Evolutionary conservation across 1,140 invertebrate species (phyloP).

Genomic region (Ostrea denselamellosa): DNA sequence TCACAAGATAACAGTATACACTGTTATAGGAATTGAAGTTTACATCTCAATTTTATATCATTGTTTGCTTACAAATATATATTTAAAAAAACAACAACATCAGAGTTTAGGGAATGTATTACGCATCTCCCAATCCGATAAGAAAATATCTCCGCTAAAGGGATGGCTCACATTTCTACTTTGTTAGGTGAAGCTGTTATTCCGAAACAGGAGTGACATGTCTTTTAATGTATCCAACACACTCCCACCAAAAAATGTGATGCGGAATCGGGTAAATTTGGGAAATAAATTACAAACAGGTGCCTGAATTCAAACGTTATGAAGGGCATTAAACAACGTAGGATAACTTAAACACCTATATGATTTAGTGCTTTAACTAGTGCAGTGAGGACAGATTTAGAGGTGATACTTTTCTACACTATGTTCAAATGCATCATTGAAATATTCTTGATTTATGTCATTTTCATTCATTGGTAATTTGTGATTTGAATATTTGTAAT

Average conservation of each 20-base stretch:
- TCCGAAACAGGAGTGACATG: not conserved
- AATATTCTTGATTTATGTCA: not conserved
- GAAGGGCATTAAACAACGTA: not conserved
- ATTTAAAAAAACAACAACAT: not conserved
- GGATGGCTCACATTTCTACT: not conserved
- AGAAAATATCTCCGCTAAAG: not conserved
- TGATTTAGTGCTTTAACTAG: not conserved
- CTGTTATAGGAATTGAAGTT: too few relatives aligned
- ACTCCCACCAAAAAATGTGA: slow-evolving; percentile 1
- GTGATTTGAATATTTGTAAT: not conserved
- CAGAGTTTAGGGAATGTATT: not conserved
- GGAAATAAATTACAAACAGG: not conserved
- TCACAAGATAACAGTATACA: not conserved
- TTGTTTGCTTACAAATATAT: not conserved
- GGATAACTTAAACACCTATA: not conserved
- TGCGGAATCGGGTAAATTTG: not conserved
- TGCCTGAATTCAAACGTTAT: slow-evolving; percentile 1
- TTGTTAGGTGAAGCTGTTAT: slow-evolving; percentile 3
- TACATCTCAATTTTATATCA: too few relatives aligned
- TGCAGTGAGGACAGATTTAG: not conserved
- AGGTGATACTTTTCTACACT: not conserved
- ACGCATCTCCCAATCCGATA: not conserved
- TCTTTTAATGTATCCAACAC: not conserved
- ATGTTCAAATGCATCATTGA: not conserved
- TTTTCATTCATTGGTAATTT: not conserved